Evolutionary conservation across 2,113 vertebrate species (phyloP).

Genomic region (Corythaeola cristata): DNA sequence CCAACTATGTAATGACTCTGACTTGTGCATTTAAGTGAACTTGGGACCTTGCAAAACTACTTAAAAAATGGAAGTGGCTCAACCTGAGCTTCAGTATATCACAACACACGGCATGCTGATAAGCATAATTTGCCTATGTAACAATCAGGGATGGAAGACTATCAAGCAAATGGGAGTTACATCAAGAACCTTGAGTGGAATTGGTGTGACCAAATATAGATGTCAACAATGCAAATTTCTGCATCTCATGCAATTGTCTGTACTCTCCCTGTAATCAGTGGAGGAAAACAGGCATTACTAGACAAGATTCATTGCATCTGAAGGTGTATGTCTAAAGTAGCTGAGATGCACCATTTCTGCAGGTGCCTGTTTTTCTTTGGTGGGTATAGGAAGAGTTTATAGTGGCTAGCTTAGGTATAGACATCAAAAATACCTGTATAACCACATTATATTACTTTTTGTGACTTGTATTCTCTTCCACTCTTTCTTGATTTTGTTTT

Average conservation of each 20-base stretch:
- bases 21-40: neutral
- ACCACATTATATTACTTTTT: neutral
- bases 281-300: neutral
- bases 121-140: conserved; percentile 28
- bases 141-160: neutral
- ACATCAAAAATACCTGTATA: neutral
- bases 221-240: conserved; percentile 2
- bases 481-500: neutral
- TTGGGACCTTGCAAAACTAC: neutral
- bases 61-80: conserved; percentile 22
- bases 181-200: neutral
- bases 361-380: neutral
- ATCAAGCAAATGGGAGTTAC: neutral
- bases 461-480: neutral
- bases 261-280: neutral
- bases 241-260: neutral
- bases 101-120: neutral
- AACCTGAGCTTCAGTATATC: neutral
- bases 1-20: neutral
- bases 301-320: neutral
- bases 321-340: neutral
- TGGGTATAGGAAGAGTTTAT: neutral
- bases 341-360: neutral
- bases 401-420: neutral
- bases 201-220: neutral